Conservation (phyloP, 2,888 invertebrate genomes). For the Cryptophagus acutangulus region DNA sequence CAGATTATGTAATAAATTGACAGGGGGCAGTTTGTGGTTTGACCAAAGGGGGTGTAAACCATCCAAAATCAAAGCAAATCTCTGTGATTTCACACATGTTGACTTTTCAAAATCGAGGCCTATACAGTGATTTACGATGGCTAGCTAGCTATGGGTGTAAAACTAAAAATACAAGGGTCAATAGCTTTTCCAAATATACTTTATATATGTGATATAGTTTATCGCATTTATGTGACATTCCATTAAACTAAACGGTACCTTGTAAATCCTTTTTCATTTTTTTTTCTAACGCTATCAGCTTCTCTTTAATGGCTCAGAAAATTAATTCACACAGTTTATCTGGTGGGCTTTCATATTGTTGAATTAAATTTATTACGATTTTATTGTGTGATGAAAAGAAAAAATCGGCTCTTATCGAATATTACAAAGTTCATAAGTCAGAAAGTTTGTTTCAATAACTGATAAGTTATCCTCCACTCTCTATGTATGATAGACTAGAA, state of each 20-base stretch:
- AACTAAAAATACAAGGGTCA: background rate
- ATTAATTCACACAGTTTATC: too few species aligned
- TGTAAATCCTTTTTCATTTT: background rate
- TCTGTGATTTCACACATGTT: constrained; percentile 2
- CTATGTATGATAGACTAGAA: constrained; percentile 16
- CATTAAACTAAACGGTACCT: constrained; percentile 2
- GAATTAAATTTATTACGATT: too few species aligned
- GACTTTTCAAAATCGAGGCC: background rate
- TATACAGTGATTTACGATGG: background rate
- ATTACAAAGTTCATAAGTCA: constrained; percentile 40
- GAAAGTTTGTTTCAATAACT: constrained; percentile 30
- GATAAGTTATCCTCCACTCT: constrained; percentile 21
- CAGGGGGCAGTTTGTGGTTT: constrained; percentile 13
- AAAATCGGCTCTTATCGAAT: background rate
- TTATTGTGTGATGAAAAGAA: too few species aligned
- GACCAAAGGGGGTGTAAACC: constrained; percentile 9
- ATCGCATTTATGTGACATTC: constrained; percentile 1
- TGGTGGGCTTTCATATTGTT: too few species aligned
- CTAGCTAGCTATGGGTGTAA: too few species aligned
- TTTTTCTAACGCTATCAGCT: too few species aligned
- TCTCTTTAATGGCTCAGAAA: too few species aligned
- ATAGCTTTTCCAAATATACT: background rate
- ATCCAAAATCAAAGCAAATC: constrained; percentile 2
- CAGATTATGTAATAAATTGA: too few species aligned
- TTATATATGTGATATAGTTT: constrained; percentile 1